Evolutionary conservation across 37 sponge, comb jelly and placozoan species (phyloP).

Genomic region (Tethya wilhelma): DNA sequence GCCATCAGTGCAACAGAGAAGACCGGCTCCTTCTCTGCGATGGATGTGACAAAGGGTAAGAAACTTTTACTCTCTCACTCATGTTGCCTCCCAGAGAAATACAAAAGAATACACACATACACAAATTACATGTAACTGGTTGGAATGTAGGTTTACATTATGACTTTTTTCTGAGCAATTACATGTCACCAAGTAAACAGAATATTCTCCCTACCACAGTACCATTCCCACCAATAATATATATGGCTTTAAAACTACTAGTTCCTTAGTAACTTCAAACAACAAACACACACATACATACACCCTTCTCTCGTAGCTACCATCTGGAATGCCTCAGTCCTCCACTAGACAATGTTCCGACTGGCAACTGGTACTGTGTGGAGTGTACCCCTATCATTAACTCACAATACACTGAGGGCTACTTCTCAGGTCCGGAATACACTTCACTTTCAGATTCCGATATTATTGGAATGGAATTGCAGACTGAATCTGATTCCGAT

Average conservation of each 20-base stretch:
- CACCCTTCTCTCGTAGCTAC: constrained; percentile 35
- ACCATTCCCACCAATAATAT: no score
- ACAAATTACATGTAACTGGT: neutral
- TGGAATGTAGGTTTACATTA: neutral
- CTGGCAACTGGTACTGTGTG: constrained; percentile 74
- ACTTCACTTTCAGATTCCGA: neutral
- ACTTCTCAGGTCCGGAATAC: neutral
- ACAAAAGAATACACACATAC: neutral
- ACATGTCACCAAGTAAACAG: no score
- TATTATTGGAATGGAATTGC: no score
- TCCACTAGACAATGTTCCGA: constrained; percentile 48
- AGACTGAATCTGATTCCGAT: constrained; percentile 14
- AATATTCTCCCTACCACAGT: no score
- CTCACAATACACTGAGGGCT: constrained; percentile 2
- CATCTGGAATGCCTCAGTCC: constrained; percentile 75
- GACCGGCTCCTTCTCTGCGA: no score
- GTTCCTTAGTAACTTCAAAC: no score
- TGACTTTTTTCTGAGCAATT: no score
- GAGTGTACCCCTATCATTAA: constrained; percentile 40
- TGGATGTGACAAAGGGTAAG: constrained; percentile 32
- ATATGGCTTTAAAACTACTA: no score
- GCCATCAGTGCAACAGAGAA: neutral
- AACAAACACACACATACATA: no score
- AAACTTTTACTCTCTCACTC: neutral
- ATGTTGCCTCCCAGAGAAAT: neutral